phyloP scores from a whole-genome alignment of 2,113 vertebrate genomes.

The Alces alces region DNA sequence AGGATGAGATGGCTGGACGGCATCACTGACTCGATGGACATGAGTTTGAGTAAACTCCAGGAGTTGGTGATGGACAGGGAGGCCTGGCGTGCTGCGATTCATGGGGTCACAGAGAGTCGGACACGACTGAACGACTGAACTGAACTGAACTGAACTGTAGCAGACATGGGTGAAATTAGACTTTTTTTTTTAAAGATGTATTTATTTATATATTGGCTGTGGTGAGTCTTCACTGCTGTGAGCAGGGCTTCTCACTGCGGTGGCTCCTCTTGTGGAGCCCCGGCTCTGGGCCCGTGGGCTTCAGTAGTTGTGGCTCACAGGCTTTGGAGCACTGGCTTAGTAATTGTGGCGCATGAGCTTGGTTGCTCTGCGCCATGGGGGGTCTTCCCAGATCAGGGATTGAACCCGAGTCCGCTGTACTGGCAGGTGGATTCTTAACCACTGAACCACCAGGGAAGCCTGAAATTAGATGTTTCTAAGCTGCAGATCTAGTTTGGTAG shows the following conservation, averaged over 20 bases:
- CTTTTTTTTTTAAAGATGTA: neutral
- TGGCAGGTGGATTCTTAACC: neutral
- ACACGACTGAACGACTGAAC: too few species aligned
- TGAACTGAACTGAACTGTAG: neutral
- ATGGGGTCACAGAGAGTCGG: too few species aligned
- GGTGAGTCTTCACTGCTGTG: neutral
- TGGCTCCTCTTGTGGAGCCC: neutral
- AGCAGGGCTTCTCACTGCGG: accelerated
- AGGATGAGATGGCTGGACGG: too few species aligned
- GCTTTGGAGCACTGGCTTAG: neutral
- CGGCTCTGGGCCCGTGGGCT: neutral
- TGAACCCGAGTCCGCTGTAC: neutral
- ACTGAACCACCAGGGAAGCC: neutral
- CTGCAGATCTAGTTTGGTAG: neutral
- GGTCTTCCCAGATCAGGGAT: neutral
- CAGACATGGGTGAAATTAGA: neutral
- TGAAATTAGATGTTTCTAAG: neutral
- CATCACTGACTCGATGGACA: too few species aligned
- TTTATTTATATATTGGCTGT: neutral
- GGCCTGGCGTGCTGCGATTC: too few species aligned
- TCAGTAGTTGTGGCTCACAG: neutral
- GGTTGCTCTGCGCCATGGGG: neutral
- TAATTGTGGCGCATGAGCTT: neutral
- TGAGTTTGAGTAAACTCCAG: too few species aligned
- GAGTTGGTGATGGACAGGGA: too few species aligned